Conservation (phyloP, 2,797 vertebrate species). For the Caiman crocodilus region DNA sequence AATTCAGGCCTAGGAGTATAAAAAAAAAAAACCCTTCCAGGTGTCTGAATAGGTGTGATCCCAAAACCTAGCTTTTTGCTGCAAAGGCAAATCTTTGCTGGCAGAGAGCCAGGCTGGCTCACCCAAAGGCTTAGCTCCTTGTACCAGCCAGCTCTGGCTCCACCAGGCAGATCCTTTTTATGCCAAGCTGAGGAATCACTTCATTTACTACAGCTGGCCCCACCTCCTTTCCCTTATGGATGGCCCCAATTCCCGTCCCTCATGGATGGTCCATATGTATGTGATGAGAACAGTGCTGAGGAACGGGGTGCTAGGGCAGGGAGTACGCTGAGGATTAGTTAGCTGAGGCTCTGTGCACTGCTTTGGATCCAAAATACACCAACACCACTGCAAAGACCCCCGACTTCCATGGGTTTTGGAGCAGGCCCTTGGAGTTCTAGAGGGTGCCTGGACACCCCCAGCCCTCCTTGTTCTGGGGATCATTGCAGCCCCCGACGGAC, state of each 20-base stretch:
- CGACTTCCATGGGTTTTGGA: neutral
- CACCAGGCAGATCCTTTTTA: neutral
- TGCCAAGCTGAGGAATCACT: neutral
- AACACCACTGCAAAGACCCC: neutral
- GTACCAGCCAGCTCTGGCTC: neutral
- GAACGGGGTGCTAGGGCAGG: neutral
- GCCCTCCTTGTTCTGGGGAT: neutral
- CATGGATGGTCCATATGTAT: too few relatives aligned
- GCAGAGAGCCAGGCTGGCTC: neutral
- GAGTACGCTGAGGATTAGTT: neutral
- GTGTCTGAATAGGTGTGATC: neutral
- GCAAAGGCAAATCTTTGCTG: neutral
- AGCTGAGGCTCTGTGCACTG: neutral
- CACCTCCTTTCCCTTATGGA: neutral
- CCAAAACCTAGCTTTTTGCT: neutral
- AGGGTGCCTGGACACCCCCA: neutral
- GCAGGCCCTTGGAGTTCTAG: neutral
- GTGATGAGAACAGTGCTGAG: neutral
- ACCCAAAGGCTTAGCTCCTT: neutral
- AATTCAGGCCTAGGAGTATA: neutral
- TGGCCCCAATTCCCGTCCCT: neutral
- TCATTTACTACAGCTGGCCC: neutral
- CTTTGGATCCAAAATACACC: neutral
- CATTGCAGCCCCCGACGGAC: neutral
- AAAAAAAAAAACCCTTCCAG: neutral